phyloP scores from a whole-genome alignment of 2,797 vertebrate genomes.

The Poeciliopsis gracilis region DNA sequence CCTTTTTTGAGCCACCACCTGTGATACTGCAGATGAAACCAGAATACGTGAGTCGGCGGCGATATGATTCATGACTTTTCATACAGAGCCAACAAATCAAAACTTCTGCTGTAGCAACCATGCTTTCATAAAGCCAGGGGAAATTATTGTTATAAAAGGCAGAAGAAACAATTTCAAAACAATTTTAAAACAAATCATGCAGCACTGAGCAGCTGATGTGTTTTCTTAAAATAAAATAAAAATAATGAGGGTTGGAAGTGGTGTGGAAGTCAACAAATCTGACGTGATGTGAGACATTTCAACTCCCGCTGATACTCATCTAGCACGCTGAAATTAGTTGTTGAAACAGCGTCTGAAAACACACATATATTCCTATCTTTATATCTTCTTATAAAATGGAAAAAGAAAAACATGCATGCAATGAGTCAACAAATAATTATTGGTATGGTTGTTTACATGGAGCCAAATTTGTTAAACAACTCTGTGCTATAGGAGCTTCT shows the following conservation, averaged over 20 bases:
- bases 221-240: conserved; percentile 36
- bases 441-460: not conserved
- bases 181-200: conserved; percentile 54
- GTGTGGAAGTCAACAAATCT: conserved; percentile 20
- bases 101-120: conserved; percentile 18
- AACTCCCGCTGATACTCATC: conserved; percentile 20
- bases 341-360: conserved; percentile 9
- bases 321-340: conserved; percentile 17
- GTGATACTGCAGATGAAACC: conserved; percentile 81
- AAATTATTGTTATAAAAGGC: conserved; percentile 22
- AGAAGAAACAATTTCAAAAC: conserved; percentile 35
- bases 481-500: not conserved
- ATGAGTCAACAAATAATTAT: not conserved
- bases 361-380: not conserved
- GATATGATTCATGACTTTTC: conserved; percentile 31
- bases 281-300: conserved; percentile 19
- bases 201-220: conserved; percentile 16
- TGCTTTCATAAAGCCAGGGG: conserved; percentile 30
- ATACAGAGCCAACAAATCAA: conserved; percentile 39
- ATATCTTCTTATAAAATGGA: not conserved
- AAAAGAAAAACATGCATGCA: not conserved
- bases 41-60: conserved; percentile 27
- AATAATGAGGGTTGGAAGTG: conserved; percentile 18
- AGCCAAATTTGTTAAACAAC: conserved; percentile 5
- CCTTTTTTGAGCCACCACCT: conserved; percentile 77